A percentile compares a stretch with the other conserved stretches of the same genome.
phyloP scores from a whole-genome alignment of 2,797 vertebrate species.

The Melanotaenia pygmaea region DNA sequence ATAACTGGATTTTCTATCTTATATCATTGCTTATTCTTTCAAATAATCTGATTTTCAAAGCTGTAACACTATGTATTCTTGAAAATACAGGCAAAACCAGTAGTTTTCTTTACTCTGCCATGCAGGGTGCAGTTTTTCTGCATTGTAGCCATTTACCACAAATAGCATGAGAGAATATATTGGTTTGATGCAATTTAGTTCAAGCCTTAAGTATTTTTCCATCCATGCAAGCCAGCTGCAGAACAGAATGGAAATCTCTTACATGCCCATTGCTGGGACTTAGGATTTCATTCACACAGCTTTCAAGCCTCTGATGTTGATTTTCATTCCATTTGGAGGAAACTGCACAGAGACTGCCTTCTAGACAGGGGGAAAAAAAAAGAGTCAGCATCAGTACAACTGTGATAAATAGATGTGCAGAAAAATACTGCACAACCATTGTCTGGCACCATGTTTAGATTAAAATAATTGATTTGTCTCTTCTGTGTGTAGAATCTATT shows the following conservation, averaged over 20 bases:
- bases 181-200: conserved; percentile 22
- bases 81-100: conserved; percentile 16
- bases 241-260: conserved; percentile 10
- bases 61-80: conserved; percentile 7
- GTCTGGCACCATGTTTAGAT: conserved; percentile 21
- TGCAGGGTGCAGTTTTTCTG: conserved; percentile 32
- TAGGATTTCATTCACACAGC: neutral
- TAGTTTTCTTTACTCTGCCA: conserved; percentile 12
- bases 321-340: neutral
- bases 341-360: neutral
- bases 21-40: neutral
- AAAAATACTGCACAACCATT: conserved; percentile 26
- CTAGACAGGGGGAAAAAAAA: neutral
- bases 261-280: neutral
- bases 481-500: conserved; percentile 29
- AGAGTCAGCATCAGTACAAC: conserved; percentile 21
- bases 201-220: conserved; percentile 5
- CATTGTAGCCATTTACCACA: conserved; percentile 42
- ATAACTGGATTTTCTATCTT: neutral
- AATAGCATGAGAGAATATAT: conserved; percentile 12
- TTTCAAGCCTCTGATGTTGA: neutral
- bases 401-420: conserved; percentile 49
- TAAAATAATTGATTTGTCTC: conserved; percentile 17
- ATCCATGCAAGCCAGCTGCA: conserved; percentile 15
- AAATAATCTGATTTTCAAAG: conserved; percentile 11